These are phyloP conservation scores for Petrocephalus schoutedeni DNA, from an alignment of 2,797 vertebrate species.

Conservation along the genomic window DNA sequence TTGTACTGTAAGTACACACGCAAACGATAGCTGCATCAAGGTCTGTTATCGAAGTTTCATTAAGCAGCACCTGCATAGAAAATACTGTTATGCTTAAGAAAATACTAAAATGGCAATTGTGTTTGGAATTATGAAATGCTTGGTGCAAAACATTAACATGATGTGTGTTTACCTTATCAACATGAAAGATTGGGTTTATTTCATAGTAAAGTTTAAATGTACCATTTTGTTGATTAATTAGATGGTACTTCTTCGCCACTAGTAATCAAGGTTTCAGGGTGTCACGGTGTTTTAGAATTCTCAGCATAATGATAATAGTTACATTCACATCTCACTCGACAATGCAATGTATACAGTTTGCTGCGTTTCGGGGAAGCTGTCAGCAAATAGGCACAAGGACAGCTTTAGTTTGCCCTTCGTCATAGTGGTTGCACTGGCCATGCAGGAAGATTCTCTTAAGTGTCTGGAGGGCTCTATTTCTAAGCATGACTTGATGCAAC, in stretches of 20 bases:
- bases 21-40: background rate
- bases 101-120: background rate
- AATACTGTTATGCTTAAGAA: background rate
- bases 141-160: background rate
- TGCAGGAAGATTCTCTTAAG: background rate
- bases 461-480: background rate
- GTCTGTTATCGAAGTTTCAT: background rate
- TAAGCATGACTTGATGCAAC: background rate
- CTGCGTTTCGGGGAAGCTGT: background rate
- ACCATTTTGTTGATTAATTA: background rate
- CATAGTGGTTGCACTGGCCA: background rate
- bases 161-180: background rate
- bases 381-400: background rate
- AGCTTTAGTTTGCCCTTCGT: background rate
- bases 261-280: background rate
- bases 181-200: background rate
- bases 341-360: background rate
- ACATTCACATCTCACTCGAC: background rate
- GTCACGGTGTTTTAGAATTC: background rate
- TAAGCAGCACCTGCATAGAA: background rate
- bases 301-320: background rate
- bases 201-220: background rate
- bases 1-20: too few species aligned
- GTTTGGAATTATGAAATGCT: background rate
- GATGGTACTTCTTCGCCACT: background rate